Evolutionary conservation across 2,797 vertebrate genomes (phyloP).

Genomic region (Etheostoma perlongum): DNA sequence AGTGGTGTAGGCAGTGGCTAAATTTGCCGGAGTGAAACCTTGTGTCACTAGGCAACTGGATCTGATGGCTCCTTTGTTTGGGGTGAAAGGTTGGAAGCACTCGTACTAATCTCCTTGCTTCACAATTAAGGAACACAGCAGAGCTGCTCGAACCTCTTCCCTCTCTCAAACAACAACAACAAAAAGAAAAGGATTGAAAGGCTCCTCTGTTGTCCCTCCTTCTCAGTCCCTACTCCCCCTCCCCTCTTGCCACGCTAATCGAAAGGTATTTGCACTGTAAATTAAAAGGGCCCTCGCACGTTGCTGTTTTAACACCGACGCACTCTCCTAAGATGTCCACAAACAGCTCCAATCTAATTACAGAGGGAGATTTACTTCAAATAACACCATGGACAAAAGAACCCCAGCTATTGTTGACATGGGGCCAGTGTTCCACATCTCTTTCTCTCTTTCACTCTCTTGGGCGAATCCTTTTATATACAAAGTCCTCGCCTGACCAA

Average conservation of each 20-base stretch:
- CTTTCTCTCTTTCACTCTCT: conserved; percentile 73
- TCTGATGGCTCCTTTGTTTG: conserved; percentile 92
- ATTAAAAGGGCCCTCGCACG: conserved; percentile 79
- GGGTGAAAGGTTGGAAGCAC: conserved; percentile 95
- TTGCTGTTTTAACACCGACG: conserved; percentile 75
- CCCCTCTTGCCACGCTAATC: conserved; percentile 76
- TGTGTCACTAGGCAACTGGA: conserved; percentile 90
- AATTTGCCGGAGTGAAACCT: conserved; percentile 75
- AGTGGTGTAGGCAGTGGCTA: conserved; percentile 45
- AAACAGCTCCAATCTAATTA: conserved; percentile 88
- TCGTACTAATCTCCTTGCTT: conserved; percentile 92
- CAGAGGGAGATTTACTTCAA: conserved; percentile 85
- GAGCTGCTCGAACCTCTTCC: conserved; percentile 82
- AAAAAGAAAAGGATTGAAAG: conserved; percentile 81
- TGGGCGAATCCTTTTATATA: conserved; percentile 82
- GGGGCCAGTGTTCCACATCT: conserved; percentile 63
- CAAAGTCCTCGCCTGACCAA: conserved; percentile 76
- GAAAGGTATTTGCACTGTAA: conserved; percentile 90
- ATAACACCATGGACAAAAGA: conserved; percentile 81
- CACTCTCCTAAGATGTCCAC: conserved; percentile 81
- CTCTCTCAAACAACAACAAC: conserved; percentile 84
- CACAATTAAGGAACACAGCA: conserved; percentile 93
- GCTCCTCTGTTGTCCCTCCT: conserved; percentile 69
- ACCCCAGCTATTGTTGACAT: conserved; percentile 76
- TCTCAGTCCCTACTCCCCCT: conserved; percentile 34